Evolutionary conservation across 92 coral and sea anemone species (phyloP), one percentile per base, ranked within the genome.

Genomic region (Parazoanthus darwini): DNA sequence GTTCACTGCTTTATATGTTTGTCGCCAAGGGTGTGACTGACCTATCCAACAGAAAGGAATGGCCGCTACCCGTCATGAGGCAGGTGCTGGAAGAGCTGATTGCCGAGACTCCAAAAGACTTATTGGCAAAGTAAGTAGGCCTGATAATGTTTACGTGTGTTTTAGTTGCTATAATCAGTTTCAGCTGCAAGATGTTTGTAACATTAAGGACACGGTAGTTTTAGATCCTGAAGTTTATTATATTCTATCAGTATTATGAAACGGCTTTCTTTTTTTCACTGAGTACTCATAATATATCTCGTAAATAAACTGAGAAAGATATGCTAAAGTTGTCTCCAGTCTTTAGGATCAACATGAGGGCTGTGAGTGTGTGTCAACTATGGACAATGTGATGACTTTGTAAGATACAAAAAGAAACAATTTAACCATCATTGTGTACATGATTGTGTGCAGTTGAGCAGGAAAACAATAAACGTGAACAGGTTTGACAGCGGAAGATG

Each of bases 51-150:
- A 91, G 99, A 50, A 94, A 91, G 81, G 99, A 95, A 59, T 97
- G 99, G 99, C 99, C 99, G 5, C 77, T 97, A 10, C 38, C 91
- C 70, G 95, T 95, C 75, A 95, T 97, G 99, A 94, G 96, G 88
- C 88, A 89, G 74, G 99, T 93, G 15, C 88, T 97, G 44, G 97
- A 95, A 87, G 98, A 94, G 85, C 92, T 97, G 73, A 87, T 97
- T 50, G 88, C 88, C 23, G 99, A 97, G 79, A 97, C 99, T n/a
- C 99, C 99, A 1, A 93, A 79, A 81, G 98, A 97, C 79, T 89
- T 97, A 23, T 89, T 97, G 80, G 96, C 98, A 80, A 97, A 92
- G 99, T 97, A 87, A 87, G 74, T 39, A 33, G 65, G 14, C 42
- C 1, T 70, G 26, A 65, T 74, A 73, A 33, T 39, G 20, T 72